Conservation (phyloP, 2,888 invertebrate species). For the Agrochola lota region DNA sequence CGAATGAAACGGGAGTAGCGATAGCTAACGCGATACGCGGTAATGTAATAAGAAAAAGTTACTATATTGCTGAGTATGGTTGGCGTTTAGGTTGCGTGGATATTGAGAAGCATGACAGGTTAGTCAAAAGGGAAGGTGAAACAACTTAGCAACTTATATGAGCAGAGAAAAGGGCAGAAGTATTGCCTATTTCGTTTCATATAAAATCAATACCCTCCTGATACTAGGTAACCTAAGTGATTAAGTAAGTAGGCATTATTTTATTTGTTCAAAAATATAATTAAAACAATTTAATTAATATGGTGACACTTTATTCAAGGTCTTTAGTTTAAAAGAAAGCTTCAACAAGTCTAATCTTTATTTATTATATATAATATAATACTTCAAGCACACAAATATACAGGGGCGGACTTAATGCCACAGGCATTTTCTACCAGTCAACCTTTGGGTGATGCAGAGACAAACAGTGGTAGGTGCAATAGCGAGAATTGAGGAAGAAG, state of each 20-base stretch:
- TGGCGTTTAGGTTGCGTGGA: slow-evolving; percentile 21
- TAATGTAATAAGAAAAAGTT: slow-evolving; percentile 52
- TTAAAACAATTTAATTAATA: background rate
- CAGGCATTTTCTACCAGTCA: too few relatives aligned
- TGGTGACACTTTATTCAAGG: background rate
- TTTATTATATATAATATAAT: too few relatives aligned
- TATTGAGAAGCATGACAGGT: slow-evolving; percentile 20
- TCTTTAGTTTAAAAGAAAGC: background rate
- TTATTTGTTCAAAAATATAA: background rate
- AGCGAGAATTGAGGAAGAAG: too few relatives aligned
- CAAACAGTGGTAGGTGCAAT: too few relatives aligned
- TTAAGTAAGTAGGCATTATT: background rate
- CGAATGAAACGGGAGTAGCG: slow-evolving; percentile 49
- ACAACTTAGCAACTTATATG: background rate
- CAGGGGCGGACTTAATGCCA: too few relatives aligned
- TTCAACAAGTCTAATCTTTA: background rate
- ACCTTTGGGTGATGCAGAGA: too few relatives aligned
- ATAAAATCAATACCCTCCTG: background rate
- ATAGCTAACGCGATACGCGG: slow-evolving; percentile 39
- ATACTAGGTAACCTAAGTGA: too few relatives aligned
- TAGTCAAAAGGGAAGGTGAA: background rate
- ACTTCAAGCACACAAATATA: too few relatives aligned
- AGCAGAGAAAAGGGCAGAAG: background rate
- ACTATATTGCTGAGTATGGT: slow-evolving; percentile 13
- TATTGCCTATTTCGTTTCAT: background rate